Evolutionary conservation across 2,113 vertebrate genomes (phyloP).

Genomic region (Chunga burmeisteri): DNA sequence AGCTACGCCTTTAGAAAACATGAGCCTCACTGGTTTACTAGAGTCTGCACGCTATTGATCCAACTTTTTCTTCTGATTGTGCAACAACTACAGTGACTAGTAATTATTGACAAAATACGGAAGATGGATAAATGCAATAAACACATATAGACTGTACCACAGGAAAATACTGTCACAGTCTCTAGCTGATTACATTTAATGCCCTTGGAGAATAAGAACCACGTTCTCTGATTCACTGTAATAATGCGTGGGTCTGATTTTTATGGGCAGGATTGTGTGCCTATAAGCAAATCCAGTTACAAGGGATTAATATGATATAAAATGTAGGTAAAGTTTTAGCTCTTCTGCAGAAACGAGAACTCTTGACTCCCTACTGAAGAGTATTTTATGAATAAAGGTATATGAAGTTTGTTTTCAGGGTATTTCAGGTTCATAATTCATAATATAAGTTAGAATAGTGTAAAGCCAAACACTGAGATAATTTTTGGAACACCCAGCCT

Average conservation of each 20-base stretch:
- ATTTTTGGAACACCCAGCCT: neutral
- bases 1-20: neutral
- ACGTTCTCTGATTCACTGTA: neutral
- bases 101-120: neutral
- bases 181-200: neutral
- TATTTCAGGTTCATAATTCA: neutral
- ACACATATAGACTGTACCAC: neutral
- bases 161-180: neutral
- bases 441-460: neutral
- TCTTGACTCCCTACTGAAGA: neutral
- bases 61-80: neutral
- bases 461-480: neutral
- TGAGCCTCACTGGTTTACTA: neutral
- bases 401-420: neutral
- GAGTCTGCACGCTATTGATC: neutral
- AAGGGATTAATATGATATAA: neutral
- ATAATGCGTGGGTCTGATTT: neutral
- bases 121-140: neutral
- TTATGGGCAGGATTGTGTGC: neutral
- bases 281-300: neutral
- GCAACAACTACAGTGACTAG: neutral
- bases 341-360: neutral
- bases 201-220: neutral
- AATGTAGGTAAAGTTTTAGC: neutral
- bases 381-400: neutral